Evolutionary conservation across 2,888 invertebrate species (phyloP).

Genomic region (Dasysyrphus tricinctus): DNA sequence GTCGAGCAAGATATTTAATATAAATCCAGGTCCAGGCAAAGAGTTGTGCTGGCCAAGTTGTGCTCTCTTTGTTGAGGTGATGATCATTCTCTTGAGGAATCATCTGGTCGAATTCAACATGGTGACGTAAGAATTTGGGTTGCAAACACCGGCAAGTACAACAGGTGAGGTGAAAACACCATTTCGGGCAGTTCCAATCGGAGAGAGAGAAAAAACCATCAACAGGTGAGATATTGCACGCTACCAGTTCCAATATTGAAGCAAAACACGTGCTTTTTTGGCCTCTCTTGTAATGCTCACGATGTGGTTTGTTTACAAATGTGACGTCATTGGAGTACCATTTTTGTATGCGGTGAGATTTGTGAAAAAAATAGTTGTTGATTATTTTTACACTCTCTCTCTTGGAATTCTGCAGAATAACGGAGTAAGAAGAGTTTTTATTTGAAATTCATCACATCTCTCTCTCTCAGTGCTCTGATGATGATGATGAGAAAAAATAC

Average conservation of each 20-base stretch:
- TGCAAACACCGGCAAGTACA: constrained; percentile 19
- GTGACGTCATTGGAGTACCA: constrained; percentile 58
- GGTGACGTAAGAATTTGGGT: constrained; percentile 53
- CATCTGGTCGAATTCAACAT: constrained; percentile 58
- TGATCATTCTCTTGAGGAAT: constrained; percentile 38
- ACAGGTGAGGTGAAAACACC: constrained; percentile 58
- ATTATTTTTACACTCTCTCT: constrained; percentile 33
- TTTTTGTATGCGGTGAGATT: constrained; percentile 33
- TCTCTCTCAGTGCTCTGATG: constrained; percentile 22
- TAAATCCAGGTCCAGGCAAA: constrained; percentile 52
- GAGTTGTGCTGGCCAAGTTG: constrained; percentile 6
- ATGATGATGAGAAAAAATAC: neutral
- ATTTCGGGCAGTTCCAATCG: constrained; percentile 55
- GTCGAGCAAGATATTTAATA: constrained; percentile 64
- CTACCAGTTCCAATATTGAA: constrained; percentile 56
- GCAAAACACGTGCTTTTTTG: constrained; percentile 55
- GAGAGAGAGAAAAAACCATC: constrained; percentile 35
- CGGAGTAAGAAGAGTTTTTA: constrained; percentile 46
- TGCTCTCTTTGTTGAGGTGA: neutral
- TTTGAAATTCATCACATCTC: neutral
- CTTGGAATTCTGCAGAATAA: constrained; percentile 53
- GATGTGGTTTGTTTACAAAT: constrained; percentile 65
- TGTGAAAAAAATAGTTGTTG: constrained; percentile 26
- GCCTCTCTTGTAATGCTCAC: neutral
- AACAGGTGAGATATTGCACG: constrained; percentile 29